Evolutionary conservation across 2,113 vertebrate species (phyloP).

Genomic region (Pachycephala philippinensis): DNA sequence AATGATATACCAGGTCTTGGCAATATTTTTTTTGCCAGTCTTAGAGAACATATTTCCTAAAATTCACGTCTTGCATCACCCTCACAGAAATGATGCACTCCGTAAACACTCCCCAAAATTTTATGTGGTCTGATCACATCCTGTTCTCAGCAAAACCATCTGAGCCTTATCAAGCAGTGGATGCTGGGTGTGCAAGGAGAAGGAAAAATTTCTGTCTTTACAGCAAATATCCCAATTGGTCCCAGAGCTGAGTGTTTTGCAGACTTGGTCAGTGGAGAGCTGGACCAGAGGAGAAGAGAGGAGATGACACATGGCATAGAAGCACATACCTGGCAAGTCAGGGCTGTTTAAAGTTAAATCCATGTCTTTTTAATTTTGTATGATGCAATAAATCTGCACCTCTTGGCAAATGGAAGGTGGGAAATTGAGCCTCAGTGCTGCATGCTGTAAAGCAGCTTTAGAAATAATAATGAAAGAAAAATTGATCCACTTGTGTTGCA

Average conservation of each 20-base stretch:
- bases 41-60: not conserved
- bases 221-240: not conserved
- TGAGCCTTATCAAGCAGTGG: not conserved
- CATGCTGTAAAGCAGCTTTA: not conserved
- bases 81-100: not conserved
- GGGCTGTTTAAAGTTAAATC: not conserved
- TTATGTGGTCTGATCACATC: not conserved
- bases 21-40: not conserved
- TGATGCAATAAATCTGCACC: not conserved
- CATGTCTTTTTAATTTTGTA: not conserved
- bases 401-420: not conserved
- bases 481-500: not conserved
- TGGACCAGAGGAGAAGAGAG: not conserved
- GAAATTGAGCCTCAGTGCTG: not conserved
- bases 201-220: not conserved
- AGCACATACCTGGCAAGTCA: not conserved
- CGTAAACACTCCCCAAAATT: not conserved
- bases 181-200: not conserved
- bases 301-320: not conserved
- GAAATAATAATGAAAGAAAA: conserved; percentile 20
- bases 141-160: not conserved
- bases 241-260: not conserved
- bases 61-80: not conserved
- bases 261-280: not conserved
- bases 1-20: not conserved